Base-by-base conservation (phyloP, 1,140 invertebrate species). In the Dolichoris vasculosae region DNA sequence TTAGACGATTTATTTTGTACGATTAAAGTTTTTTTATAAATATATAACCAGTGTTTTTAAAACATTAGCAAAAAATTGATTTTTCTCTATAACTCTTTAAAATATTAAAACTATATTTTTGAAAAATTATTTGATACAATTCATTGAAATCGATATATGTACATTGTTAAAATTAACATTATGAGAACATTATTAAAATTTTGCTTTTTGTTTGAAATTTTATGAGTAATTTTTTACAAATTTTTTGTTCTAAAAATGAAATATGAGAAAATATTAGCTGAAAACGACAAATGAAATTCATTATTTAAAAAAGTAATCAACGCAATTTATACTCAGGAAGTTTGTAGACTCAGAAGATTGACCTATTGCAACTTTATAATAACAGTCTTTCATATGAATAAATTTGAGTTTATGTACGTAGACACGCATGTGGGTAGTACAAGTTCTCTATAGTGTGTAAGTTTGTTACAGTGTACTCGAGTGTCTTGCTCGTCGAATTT, bases 401-500 rank as follows among this genome's bases (percentile, higher is more conserved):
- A 59, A 59, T 26, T 59, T 59, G 55, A 26, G 20, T 59, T 26
- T 26, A 55, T 17, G 20, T 2, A 51, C 6, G 48, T 59, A 2
- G 4, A 26, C 23, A 26, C 2, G 23, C 55, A 4, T 26, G 26
- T 23, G 23, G 13, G 23, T 13, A 59, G 26, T 23, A 26, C 23
- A 13, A 59, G 9, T 59, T 6, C 2, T 59, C 43, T 46, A 46
- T 46, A 46, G 43, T 46, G 43, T 13, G 13, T 59, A 55, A 55
- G 51, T 55, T 55, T 17, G 51, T 20, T 55, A 59, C 55, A 59
- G 55, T 26, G 23, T 59, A 59, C 55, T 59, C 55, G 55, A 59
- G 23, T 26, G 13, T 40, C 69, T 40, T n/a, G 23, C 26, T 35
- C 69, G 46, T 77, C 67, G n/a, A 82, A 77, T 73, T 78, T 26